Percentiles rank a stretch among this genome's conserved stretches.
Conservation (phyloP, 2,113 vertebrate species). For the Pedetes capensis region DNA sequence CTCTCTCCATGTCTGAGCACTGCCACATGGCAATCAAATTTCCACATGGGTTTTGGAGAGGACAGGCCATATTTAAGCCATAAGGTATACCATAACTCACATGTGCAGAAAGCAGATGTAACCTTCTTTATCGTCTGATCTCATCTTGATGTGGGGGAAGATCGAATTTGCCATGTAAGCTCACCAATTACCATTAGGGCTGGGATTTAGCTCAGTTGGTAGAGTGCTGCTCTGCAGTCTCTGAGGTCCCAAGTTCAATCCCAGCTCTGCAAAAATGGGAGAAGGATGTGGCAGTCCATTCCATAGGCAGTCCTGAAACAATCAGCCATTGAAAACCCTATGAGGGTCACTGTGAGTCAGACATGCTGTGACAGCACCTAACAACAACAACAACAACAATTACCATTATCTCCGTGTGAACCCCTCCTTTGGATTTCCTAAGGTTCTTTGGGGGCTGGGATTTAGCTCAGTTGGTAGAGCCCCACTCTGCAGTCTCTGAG, state of each 20-base stretch:
- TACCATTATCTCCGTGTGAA: rapidly evolving
- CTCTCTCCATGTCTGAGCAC: neutral
- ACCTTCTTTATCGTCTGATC: neutral
- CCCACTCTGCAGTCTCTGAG: too few species aligned
- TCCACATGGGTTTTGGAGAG: neutral
- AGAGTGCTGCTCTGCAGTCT: too few species aligned
- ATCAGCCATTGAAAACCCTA: too few species aligned
- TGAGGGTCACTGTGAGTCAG: too few species aligned
- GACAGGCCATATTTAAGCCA: neutral
- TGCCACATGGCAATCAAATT: neutral
- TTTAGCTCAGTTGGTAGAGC: too few species aligned
- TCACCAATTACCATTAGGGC: rapidly evolving
- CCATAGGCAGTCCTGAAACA: too few species aligned
- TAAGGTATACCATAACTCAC: neutral
- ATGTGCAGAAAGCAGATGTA: neutral
- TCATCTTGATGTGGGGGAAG: neutral
- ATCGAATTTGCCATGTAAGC: neutral
- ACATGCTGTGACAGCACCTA: too few species aligned
- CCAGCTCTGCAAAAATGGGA: too few species aligned
- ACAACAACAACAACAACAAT: too few species aligned
- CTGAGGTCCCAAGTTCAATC: too few species aligned
- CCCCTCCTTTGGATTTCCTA: neutral
- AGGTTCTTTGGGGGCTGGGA: rapidly evolving
- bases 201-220: too few species aligned
- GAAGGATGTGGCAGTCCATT: too few species aligned